Evolutionary conservation across 2,888 invertebrate genomes (phyloP).

Genomic region (Drosophila algonquin): DNA sequence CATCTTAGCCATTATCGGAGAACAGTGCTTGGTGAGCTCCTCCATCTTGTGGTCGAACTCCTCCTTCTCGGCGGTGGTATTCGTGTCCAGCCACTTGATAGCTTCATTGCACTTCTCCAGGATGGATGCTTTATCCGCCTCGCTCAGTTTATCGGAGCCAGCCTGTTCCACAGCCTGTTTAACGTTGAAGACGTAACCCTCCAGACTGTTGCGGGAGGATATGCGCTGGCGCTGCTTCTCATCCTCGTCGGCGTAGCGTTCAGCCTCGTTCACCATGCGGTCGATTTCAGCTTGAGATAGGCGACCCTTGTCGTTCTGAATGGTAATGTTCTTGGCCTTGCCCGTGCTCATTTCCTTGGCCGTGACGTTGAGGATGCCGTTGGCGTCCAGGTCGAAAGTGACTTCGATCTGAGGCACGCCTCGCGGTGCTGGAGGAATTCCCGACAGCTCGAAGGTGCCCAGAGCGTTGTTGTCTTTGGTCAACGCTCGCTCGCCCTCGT

Average conservation of each 20-base stretch:
- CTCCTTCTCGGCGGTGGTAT: constrained; percentile 90
- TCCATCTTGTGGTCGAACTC: constrained; percentile 87
- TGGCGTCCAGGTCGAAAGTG: constrained; percentile 93
- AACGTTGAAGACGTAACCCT: constrained; percentile 88
- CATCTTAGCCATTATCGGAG: constrained; percentile 85
- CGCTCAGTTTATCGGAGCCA: constrained; percentile 86
- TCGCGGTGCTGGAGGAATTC: constrained; percentile 94
- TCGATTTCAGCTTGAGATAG: constrained; percentile 92
- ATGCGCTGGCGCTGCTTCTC: constrained; percentile 88
- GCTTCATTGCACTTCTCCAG: constrained; percentile 87
- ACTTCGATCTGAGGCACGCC: constrained; percentile 95
- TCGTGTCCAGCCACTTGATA: constrained; percentile 90
- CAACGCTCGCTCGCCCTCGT: constrained; percentile 93
- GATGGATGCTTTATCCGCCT: constrained; percentile 88
- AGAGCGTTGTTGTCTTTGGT: constrained; percentile 96
- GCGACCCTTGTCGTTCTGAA: constrained; percentile 92
- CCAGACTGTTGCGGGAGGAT: constrained; percentile 89
- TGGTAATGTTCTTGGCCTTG: constrained; percentile 90
- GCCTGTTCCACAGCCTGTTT: constrained; percentile 89
- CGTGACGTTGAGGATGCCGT: constrained; percentile 96
- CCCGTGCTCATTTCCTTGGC: constrained; percentile 89
- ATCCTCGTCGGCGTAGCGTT: constrained; percentile 89
- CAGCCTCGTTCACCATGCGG: constrained; percentile 90
- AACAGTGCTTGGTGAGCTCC: constrained; percentile 82
- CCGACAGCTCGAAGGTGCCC: constrained; percentile 97